Evolutionary conservation across 2,113 vertebrate genomes (phyloP), one percentile per base, ranked within the genome.

Genomic region (Cebus imitator): DNA sequence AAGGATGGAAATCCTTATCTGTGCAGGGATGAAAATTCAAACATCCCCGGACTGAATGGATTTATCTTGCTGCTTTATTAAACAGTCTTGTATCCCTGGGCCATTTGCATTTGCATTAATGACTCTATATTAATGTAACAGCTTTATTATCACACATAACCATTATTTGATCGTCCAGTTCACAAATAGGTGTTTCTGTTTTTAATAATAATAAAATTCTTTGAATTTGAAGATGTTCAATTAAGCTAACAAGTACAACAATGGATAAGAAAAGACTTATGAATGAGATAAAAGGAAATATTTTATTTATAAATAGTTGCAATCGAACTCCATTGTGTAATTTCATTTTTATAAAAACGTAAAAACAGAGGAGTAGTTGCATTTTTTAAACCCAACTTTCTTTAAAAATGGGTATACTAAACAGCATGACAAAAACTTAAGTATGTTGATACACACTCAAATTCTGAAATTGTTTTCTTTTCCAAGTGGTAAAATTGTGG

Each of bases 21-120:
- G 68, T 85, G 10, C 8, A 21, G 30, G 35, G 27, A n/a, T 91
- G 23, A 57, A 78, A 79, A 87, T 76, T 94, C 50, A 80, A 79
- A 92, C 43, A 91, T 80, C n/a, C 8, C 2, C 35, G 87, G 40
- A 72, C 16, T 21, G 13, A 8, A 90, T 92, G 14, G 16, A 27
- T 85, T 96, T 68, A 85, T 92, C 40, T 40, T 90, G 25, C 40
- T 79, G 43, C 32, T 93, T 97, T 94, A 95, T 95, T 95, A 96
- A 94, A 85, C 55, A 91, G 45, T 35, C 64, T 73, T 90, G 72
- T n/a, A 95, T 88, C 52, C 45, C 40, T 90, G 55, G 30, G 8
- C 96, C 43, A 66, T 93, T 98, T 96, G 30, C 55, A 79, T 95
- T 94, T 94, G 80, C 83, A 79, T 27, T 96, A 95, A 95, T 96